Base-by-base conservation (phyloP, 2,797 vertebrate genomes). In the Mormyrus hasselquistii region DNA sequence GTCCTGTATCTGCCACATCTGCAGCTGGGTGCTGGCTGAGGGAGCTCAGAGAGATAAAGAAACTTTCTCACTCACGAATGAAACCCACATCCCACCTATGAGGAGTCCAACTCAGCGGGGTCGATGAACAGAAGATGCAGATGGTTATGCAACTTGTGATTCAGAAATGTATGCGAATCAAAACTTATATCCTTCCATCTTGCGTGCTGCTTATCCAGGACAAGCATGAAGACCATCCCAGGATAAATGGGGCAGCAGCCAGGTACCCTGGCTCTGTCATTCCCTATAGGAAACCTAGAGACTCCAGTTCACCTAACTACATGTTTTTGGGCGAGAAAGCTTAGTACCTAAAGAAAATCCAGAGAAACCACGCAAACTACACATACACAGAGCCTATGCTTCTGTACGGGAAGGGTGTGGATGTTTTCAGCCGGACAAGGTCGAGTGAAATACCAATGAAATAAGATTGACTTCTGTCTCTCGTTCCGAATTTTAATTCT, bases 81-180 rank as follows among this genome's bases (percentile, higher is more conserved):
- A 85, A 85, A 14, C 47, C 83, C 50, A 53, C 47, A 85, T 85
- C 53, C 85, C 53, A 87, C 34, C 16, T 59, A 38, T 53, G 50
- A 59, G 53, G 25, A 87, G 34, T 53, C 83, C 50, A 85, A 85
- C 83, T 87, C 53, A 57, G 50, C 22, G 16, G 25, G 50, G 50
- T 86, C n/a, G 25, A 57, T 8, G 22, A 57, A 59, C 73, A 44
- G 34, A 57, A 38, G 53, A 84, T 50, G n/a, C 49, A 7, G 82
- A 85, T 50, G 10, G 50, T 85, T 85, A 85, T 85, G 83, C 53
- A 85, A 85, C 49, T 25, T 29, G 22, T 85, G 83, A 85, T 85
- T 85, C 83, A 85, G 83, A 85, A 49, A 84, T 50, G 44, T 50
- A 84, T 73, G 29, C 12, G 12, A 5, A 73, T 14, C 29, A 29